Conservation (phyloP, 2,113 vertebrate genomes). For the Macroglossus sobrinus region DNA sequence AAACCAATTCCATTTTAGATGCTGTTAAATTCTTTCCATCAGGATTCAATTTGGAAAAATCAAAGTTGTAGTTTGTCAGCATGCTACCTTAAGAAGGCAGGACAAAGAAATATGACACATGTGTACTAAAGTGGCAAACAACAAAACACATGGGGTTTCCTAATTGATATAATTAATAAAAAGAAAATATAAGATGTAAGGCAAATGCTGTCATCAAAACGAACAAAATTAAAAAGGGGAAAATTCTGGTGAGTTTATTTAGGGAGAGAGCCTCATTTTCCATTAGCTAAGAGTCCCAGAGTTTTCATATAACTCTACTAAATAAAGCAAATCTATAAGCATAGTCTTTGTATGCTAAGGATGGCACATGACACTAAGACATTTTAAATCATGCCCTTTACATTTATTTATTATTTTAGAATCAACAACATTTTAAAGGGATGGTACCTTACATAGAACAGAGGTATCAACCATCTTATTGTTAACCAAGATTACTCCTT, state of each 20-base stretch:
- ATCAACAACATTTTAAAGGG: background rate
- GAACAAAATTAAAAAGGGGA: background rate
- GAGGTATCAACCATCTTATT: background rate
- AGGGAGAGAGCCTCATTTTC: background rate
- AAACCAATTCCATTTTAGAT: conserved; percentile 10
- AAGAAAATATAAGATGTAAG: background rate
- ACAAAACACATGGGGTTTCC: background rate
- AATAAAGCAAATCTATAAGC: background rate
- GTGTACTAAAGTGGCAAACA: background rate
- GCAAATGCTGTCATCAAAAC: background rate
- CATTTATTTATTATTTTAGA: background rate
- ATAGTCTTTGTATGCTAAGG: background rate
- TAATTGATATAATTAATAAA: background rate
- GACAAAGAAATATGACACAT: background rate
- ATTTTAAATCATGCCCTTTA: background rate
- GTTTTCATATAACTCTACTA: background rate
- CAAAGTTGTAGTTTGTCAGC: background rate
- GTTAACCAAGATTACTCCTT: background rate
- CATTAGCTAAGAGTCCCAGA: background rate
- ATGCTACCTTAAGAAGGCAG: background rate
- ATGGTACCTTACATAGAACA: background rate
- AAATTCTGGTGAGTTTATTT: background rate
- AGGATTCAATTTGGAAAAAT: conserved; percentile 42
- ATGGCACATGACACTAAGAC: background rate
- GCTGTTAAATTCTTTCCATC: background rate